A percentile compares a stretch with the other conserved stretches of the same genome.
Conservation (phyloP, 2,888 invertebrate species). For the Drosophila kambysellisi region DNA sequence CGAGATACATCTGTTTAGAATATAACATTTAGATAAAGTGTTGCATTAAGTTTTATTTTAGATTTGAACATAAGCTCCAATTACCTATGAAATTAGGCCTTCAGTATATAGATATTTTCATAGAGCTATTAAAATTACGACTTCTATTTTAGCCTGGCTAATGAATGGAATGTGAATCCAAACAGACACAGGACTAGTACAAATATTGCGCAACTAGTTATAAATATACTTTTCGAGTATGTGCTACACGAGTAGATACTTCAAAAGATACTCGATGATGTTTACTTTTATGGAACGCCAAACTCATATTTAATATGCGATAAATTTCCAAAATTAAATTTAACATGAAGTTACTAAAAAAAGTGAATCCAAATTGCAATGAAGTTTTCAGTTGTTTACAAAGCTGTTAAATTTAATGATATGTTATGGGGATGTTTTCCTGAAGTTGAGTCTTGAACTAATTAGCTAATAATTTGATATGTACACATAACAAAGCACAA, state of each 20-base stretch:
- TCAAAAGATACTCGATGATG: slow-evolving; percentile 24
- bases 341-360: neutral
- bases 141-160: neutral
- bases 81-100: neutral
- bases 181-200: slow-evolving; percentile 18
- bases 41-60: neutral
- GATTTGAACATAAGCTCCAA: neutral
- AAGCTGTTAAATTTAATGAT: slow-evolving; percentile 39
- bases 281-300: slow-evolving; percentile 21
- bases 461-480: slow-evolving; percentile 69
- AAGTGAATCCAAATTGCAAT: slow-evolving; percentile 9
- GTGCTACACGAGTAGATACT: slow-evolving; percentile 10
- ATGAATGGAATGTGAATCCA: slow-evolving; percentile 23
- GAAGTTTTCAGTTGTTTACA: slow-evolving; percentile 35
- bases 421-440: slow-evolving; percentile 3
- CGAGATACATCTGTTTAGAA: no score
- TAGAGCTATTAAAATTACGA: slow-evolving; percentile 2
- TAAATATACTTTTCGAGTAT: slow-evolving; percentile 13
- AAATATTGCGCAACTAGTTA: slow-evolving; percentile 34
- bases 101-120: neutral
- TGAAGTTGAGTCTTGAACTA: slow-evolving; percentile 40
- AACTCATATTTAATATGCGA: slow-evolving; percentile 42
- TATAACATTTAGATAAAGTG: no score
- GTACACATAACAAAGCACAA: slow-evolving; percentile 39
- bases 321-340: neutral